Base-by-base conservation (phyloP, 1,140 invertebrate species). In the Pectinophora gossypiella region DNA sequence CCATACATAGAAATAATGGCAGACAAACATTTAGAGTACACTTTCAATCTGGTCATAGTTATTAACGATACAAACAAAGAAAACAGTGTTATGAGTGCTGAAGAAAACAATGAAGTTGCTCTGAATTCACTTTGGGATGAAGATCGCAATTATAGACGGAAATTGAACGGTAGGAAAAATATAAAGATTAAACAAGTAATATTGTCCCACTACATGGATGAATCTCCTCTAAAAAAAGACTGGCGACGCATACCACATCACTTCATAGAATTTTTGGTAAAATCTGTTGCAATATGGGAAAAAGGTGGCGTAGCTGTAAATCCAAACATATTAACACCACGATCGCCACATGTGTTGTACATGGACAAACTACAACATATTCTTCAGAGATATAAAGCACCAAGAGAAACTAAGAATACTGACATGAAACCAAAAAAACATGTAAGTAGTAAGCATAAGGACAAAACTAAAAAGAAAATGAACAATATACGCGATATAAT, bases 401-500 rank as follows among this genome's bases (percentile, higher is more conserved):
- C 7, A 16, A 6, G 16, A 16, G 36, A 40, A 1, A 40, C 16
- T 16, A 2, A 13, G 16, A 6, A 2, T 15, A 40, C 7, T 13
- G 36, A 40, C 1, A 12, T 15, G 7, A 40, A 40, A 40, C n/a
- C 16, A 16, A 40, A 40, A 15, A 40, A 15, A 16, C 2, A 7
- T 3, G 27, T 32, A 1, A 2, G n/a, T 19, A 23, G n/a, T 19
- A 23, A 55, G 49, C 1, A 35, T 15, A 40, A 16, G 10, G 36
- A 40, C 7, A 40, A 40, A 15, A 16, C 38, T 36, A 75, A 65
- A 61, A 64, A 64, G 19, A 74, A 60, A 63, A 55, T 80, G 1
- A 84, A 86, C 59, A 86, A 84, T 49, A 86, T 86, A 61, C 77
- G 66, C 32, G 83, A 86, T 61, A 78, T 86, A 49, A 86, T 86